A percentile compares a stretch with the other conserved stretches of the same genome.
These are phyloP conservation scores for Hydroisotoma schaefferi DNA, from an alignment of 2,888 invertebrate genomes.

Conservation along the genomic window DNA sequence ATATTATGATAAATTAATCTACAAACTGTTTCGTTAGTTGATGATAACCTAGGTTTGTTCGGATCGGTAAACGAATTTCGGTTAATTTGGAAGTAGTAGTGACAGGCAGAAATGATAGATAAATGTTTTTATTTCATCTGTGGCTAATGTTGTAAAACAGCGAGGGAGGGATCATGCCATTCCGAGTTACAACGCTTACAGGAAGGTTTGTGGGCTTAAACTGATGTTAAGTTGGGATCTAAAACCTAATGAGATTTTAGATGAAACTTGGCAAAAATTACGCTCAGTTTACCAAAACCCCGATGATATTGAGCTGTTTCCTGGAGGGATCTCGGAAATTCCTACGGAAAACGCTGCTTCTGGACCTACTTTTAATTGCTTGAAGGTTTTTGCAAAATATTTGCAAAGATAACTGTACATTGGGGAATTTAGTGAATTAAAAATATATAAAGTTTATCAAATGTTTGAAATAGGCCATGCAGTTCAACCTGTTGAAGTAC, in stretches of 20 bases:
- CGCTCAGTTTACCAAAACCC: conserved; percentile 35
- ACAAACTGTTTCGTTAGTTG: no score
- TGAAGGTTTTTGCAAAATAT: conserved; percentile 57
- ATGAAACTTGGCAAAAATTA: conserved; percentile 36
- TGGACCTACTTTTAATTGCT: conserved; percentile 82
- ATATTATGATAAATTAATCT: no score
- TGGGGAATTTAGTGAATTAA: background rate
- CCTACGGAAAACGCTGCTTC: conserved; percentile 75
- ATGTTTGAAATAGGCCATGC: conserved; percentile 28
- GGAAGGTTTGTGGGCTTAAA: conserved; percentile 31
- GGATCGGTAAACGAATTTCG: no score
- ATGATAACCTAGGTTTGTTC: no score
- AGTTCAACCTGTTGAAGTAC: conserved; percentile 38
- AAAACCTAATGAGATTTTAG: conserved; percentile 35
- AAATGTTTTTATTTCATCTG: no score
- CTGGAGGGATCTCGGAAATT: conserved; percentile 77
- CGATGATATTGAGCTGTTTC: conserved; percentile 74
- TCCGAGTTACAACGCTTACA: conserved; percentile 30
- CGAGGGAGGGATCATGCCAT: conserved; percentile 39
- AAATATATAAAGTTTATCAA: background rate
- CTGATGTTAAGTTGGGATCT: conserved; percentile 29
- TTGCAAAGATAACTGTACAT: background rate
- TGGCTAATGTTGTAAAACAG: conserved; percentile 5
- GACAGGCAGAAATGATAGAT: no score
- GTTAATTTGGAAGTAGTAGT: no score